Percentiles rank a stretch among this genome's conserved stretches.
Conservation (phyloP, 35 echinoderm and acorn worm genomes). For the Lytechinus variegatus region DNA sequence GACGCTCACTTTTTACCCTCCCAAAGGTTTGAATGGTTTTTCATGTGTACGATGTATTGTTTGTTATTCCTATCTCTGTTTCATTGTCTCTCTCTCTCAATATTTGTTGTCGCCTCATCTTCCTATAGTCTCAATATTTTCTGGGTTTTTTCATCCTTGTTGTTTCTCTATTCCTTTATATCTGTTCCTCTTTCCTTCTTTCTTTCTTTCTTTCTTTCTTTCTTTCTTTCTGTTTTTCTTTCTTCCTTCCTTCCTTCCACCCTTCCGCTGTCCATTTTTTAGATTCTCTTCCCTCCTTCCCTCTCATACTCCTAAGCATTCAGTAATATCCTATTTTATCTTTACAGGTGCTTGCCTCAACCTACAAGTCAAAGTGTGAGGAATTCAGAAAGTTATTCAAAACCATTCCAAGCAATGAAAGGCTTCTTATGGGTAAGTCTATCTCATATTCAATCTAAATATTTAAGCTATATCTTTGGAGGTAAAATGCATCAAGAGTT, state of each 20-base stretch:
- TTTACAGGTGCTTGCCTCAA: conserved; percentile 79
- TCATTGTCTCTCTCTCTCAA: neutral
- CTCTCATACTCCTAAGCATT: no score
- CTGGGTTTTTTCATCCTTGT: no score
- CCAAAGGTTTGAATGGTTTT: no score
- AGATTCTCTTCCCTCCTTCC: neutral
- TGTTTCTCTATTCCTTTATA: neutral
- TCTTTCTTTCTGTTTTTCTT: neutral
- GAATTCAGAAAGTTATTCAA: conserved; percentile 92
- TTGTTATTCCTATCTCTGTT: no score
- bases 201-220: neutral
- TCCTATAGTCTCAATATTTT: no score
- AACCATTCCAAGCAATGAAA: conserved; percentile 81
- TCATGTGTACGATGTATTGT: no score
- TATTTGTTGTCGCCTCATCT: no score
- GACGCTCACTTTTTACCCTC: no score
- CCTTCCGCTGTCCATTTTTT: neutral
- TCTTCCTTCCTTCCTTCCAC: neutral
- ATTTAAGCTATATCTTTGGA: no score
- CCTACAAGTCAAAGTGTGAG: conserved; percentile 88
- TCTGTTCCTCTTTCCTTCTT: neutral
- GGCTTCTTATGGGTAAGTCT: conserved; percentile 80
- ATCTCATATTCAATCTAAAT: neutral
- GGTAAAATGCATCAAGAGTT: no score
- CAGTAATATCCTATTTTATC: neutral